These are phyloP conservation scores for Ptychochromis oligacanthus DNA, from an alignment of 2,113 vertebrate genomes.

Conservation along the genomic window DNA sequence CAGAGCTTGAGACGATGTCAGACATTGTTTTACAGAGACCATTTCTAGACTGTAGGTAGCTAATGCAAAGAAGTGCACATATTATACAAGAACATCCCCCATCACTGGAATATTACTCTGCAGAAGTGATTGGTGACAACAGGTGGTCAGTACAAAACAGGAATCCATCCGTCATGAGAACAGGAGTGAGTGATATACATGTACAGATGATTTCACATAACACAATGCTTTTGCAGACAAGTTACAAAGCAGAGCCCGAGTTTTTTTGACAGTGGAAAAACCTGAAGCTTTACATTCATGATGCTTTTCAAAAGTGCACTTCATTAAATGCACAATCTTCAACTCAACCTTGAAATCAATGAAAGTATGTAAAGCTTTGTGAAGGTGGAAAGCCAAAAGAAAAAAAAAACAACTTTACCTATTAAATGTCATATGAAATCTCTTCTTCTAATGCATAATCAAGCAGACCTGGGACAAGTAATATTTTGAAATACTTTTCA, in stretches of 20 bases:
- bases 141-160: constrained; percentile 36
- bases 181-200: constrained; percentile 5
- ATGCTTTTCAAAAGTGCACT: constrained; percentile 75
- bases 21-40: neutral
- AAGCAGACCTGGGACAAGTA: neutral
- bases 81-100: constrained; percentile 29
- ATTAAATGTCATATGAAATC: neutral
- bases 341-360: constrained; percentile 33
- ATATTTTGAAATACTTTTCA: neutral
- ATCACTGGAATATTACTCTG: neutral
- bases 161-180: constrained; percentile 7
- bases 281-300: constrained; percentile 76
- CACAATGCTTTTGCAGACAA: neutral
- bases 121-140: constrained; percentile 41
- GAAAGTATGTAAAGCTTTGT: constrained; percentile 53
- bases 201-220: constrained; percentile 17
- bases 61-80: constrained; percentile 29
- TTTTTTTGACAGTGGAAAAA: constrained; percentile 14
- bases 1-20: neutral
- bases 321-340: constrained; percentile 70
- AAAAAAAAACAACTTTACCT: neutral
- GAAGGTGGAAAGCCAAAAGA: constrained; percentile 6
- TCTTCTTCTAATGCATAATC: constrained; percentile 5
- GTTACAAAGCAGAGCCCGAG: constrained; percentile 7
- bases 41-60: constrained; percentile 2